Conservation (phyloP, 2,113 vertebrate genomes). For the Acrocephalus arundinaceus region DNA sequence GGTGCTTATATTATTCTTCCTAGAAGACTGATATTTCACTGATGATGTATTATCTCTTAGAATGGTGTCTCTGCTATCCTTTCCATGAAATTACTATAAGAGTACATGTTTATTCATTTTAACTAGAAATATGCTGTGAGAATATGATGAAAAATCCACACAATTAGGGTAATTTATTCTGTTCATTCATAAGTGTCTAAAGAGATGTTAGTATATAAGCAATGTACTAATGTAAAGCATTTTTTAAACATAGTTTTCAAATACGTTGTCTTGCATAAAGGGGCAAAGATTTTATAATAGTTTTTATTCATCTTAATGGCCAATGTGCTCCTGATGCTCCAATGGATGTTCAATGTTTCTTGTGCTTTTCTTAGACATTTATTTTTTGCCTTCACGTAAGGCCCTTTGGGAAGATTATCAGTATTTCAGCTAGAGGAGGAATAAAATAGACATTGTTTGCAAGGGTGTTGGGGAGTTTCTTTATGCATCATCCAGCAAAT, state of each 20-base stretch:
- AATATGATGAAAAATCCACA: neutral
- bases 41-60: neutral
- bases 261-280: neutral
- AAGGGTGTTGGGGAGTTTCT: neutral
- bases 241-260: neutral
- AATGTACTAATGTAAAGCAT: neutral
- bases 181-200: neutral
- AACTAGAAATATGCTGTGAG: neutral
- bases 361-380: neutral
- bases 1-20: slow-evolving; percentile 1
- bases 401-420: neutral
- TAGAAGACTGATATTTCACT: slow-evolving; percentile 13
- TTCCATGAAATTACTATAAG: neutral
- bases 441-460: neutral
- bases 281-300: neutral
- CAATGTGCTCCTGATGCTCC: neutral
- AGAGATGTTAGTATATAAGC: neutral
- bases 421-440: neutral
- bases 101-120: neutral
- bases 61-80: neutral
- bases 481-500: neutral
- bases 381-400: neutral
- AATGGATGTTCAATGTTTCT: neutral
- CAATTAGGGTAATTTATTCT: neutral
- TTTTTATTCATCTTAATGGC: neutral